A percentile compares a stretch with the other conserved stretches of the same genome.
phyloP scores from a whole-genome alignment of 2,888 invertebrate genomes.

The Trypoxylon attenuatum region DNA sequence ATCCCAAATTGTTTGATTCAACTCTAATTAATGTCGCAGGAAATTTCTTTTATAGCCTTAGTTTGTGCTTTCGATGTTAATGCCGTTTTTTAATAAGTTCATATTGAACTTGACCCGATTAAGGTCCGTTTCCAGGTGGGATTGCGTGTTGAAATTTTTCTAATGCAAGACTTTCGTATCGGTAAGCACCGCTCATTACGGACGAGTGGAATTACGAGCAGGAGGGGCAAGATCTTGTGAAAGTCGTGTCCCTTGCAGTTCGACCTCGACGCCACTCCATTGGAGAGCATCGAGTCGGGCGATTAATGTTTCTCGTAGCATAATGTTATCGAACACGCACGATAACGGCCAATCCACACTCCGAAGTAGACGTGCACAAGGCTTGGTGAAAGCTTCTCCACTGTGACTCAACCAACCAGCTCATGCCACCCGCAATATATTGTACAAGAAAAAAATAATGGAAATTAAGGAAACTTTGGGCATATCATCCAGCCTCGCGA shows the following conservation, averaged over 20 bases:
- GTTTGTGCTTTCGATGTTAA: too few relatives aligned
- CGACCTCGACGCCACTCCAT: conserved; percentile 16
- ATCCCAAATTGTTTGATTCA: too few relatives aligned
- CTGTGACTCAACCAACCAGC: conserved; percentile 17
- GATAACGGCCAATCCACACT: conserved; percentile 46
- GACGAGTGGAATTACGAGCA: neutral
- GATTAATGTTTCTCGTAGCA: conserved; percentile 15
- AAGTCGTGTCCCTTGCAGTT: neutral
- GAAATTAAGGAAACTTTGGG: conserved; percentile 39
- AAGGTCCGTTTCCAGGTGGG: too few relatives aligned
- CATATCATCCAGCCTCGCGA: too few relatives aligned
- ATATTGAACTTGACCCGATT: too few relatives aligned
- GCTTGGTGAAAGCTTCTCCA: conserved; percentile 47
- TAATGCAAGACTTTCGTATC: too few relatives aligned
- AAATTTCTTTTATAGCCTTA: too few relatives aligned
- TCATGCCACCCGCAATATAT: conserved; percentile 38
- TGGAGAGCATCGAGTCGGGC: conserved; percentile 6
- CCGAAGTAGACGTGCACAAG: conserved; percentile 37
- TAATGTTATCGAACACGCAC: conserved; percentile 48
- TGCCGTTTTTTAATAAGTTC: too few relatives aligned
- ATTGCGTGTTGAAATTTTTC: too few relatives aligned
- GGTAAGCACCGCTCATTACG: neutral
- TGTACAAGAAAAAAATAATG: conserved; percentile 32
- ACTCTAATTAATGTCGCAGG: too few relatives aligned
- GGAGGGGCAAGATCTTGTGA: neutral